A percentile compares a stretch with the other conserved stretches of the same genome.
Evolutionary conservation across 2,797 vertebrate genomes (phyloP).

Genomic region (Rhinoraja longicauda): DNA sequence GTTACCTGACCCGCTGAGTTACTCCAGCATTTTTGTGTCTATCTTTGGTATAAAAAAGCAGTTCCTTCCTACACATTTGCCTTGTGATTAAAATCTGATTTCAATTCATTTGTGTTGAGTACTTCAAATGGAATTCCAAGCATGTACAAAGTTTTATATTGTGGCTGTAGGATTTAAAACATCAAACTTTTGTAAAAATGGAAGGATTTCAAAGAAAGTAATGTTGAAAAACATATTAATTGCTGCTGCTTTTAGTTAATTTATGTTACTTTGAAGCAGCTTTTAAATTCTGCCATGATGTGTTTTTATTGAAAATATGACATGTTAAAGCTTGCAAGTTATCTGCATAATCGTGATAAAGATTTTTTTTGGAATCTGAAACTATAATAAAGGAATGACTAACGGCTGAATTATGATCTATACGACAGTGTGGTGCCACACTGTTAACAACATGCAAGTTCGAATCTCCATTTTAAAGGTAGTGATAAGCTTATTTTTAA

Average conservation of each 20-base stretch:
- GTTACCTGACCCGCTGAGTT: too few relatives aligned
- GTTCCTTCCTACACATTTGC: background rate
- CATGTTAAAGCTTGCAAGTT: slow-evolving; percentile 10
- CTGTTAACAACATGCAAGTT: background rate
- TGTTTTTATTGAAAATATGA: background rate
- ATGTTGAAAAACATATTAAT: background rate
- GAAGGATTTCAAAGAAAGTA: background rate
- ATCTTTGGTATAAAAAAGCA: too few relatives aligned
- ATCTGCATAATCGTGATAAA: background rate
- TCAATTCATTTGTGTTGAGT: background rate
- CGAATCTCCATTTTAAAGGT: background rate
- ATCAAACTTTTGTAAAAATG: background rate
- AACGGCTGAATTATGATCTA: background rate
- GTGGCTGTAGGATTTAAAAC: background rate
- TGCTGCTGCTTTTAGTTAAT: background rate
- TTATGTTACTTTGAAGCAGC: background rate
- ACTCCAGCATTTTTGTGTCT: too few relatives aligned
- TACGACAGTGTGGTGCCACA: background rate
- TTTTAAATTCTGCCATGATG: background rate
- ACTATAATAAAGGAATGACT: background rate
- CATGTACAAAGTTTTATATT: background rate
- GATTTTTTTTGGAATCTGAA: background rate
- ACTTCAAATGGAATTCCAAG: background rate
- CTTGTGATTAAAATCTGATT: background rate
- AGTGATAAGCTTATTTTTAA: background rate